phyloP scores from a whole-genome alignment of 2,113 vertebrate genomes.

The Phylloscopus trochiloides region DNA sequence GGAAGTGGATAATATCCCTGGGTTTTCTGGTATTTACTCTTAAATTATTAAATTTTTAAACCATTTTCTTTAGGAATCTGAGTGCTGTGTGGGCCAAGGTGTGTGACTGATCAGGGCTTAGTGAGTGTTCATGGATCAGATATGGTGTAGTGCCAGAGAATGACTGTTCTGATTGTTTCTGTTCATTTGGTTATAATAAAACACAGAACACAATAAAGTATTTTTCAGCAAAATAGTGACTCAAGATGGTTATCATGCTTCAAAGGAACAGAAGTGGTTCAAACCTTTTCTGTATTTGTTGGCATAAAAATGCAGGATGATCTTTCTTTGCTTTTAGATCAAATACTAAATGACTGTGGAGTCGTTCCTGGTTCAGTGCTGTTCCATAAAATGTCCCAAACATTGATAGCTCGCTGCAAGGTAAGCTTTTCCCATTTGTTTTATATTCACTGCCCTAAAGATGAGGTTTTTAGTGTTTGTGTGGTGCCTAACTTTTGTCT shows the following conservation, averaged over 20 bases:
- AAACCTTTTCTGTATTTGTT: not conserved
- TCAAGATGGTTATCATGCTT: not conserved
- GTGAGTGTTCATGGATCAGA: not conserved
- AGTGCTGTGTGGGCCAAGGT: not conserved
- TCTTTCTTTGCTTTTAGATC: conserved; percentile 56
- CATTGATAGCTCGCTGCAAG: conserved; percentile 86
- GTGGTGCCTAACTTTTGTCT: not conserved
- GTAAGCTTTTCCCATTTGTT: conserved; percentile 66
- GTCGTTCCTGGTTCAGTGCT: conserved; percentile 80
- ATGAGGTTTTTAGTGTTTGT: not conserved
- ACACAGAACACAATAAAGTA: not conserved
- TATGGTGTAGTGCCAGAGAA: not conserved
- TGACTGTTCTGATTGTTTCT: not conserved
- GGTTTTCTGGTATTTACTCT: conserved; percentile 69
- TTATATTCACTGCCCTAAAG: not conserved
- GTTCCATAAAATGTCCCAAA: conserved; percentile 79
- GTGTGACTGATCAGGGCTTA: not conserved
- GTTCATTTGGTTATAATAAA: not conserved
- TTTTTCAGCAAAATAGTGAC: not conserved
- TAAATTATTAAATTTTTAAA: not conserved
- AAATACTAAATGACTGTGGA: not conserved
- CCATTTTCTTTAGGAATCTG: not conserved
- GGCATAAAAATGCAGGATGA: not conserved
- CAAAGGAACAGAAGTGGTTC: not conserved
- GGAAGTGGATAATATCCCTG: conserved; percentile 74